phyloP scores from a whole-genome alignment of 2,113 vertebrate species.

The Caracal caracal region DNA sequence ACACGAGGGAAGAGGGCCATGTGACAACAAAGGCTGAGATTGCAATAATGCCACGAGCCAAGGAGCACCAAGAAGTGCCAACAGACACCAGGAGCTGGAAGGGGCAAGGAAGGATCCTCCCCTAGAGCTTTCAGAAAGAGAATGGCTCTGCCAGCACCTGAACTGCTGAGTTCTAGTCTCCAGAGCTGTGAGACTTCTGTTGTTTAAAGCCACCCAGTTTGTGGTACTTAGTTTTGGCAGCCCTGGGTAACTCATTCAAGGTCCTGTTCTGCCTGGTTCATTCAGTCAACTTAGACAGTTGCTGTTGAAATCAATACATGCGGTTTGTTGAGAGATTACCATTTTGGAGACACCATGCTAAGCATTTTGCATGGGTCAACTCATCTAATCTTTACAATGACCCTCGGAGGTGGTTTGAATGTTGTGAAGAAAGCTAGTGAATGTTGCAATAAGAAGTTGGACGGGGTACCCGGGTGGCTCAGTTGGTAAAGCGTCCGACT shows the following conservation, averaged over 20 bases:
- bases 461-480: no score
- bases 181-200: no score
- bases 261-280: not conserved
- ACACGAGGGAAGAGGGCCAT: not conserved
- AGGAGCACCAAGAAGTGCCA: not conserved
- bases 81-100: not conserved
- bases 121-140: no score
- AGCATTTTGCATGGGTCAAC: not conserved
- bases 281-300: not conserved
- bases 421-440: not conserved
- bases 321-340: not conserved
- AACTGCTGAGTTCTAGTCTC: no score
- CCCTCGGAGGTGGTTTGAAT: not conserved
- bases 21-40: not conserved
- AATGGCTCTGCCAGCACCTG: no score
- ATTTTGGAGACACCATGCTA: not conserved
- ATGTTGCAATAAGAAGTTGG: not conserved
- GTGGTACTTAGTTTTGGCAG: no score
- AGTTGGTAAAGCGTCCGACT: no score
- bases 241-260: not conserved
- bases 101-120: not conserved
- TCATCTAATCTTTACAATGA: not conserved
- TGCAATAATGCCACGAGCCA: rapidly evolving
- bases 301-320: not conserved
- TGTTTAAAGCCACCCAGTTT: no score